phyloP scores from a whole-genome alignment of 1,140 invertebrate genomes.

The Anastatus disparis region DNA sequence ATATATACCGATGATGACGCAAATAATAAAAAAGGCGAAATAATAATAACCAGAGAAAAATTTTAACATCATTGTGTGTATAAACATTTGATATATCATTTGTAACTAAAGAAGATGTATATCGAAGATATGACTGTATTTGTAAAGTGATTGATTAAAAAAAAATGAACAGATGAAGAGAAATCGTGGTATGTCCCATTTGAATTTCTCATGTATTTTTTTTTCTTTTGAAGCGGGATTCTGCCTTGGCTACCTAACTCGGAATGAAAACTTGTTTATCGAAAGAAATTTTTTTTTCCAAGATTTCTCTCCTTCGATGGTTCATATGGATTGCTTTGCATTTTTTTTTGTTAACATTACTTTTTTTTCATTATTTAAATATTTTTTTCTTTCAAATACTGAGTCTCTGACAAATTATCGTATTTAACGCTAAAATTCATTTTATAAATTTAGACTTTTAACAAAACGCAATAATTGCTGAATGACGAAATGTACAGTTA shows the following conservation, averaged over 20 bases:
- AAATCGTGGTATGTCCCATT: constrained; percentile 50
- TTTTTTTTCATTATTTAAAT: too few species aligned
- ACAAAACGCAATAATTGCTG: too few species aligned
- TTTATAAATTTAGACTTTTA: too few species aligned
- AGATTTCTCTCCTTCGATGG: constrained; percentile 19
- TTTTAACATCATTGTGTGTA: not conserved
- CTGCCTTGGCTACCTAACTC: too few species aligned
- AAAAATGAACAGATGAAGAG: constrained; percentile 48
- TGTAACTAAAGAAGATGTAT: too few species aligned
- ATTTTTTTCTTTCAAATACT: too few species aligned
- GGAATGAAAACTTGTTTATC: constrained; percentile 47
- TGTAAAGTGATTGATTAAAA: constrained; percentile 44
- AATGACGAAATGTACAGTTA: too few species aligned
- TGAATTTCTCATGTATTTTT: constrained; percentile 40
- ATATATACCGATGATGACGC: not conserved
- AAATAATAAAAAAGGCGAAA: not conserved
- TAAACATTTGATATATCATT: not conserved
- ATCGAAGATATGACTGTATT: not conserved
- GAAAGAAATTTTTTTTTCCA: constrained; percentile 40
- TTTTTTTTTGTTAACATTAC: too few species aligned
- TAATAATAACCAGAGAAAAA: too few species aligned
- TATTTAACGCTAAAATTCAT: too few species aligned
- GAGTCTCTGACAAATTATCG: too few species aligned
- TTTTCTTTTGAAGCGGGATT: too few species aligned
- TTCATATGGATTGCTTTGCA: constrained; percentile 2